A percentile compares a stretch with the other conserved stretches of the same genome.
Conservation (phyloP, 2,113 vertebrate genomes). For the Cottus gobio region DNA sequence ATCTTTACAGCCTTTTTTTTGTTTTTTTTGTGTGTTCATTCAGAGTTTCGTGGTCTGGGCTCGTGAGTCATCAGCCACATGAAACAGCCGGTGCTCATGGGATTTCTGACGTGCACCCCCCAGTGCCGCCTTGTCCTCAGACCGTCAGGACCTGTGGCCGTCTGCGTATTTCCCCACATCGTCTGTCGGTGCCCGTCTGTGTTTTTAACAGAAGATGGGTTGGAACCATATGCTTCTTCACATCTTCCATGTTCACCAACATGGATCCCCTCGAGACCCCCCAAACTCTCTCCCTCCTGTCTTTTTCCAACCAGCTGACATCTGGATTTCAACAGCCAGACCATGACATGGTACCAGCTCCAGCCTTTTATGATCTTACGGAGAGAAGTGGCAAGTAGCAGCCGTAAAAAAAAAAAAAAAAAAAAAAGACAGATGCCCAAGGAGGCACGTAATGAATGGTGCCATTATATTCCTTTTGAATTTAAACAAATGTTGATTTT, state of each 20-base stretch:
- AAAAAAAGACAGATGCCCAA: slow-evolving; percentile 33
- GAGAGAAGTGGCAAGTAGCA: slow-evolving; percentile 66
- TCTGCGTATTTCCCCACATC: slow-evolving; percentile 52
- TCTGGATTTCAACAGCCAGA: slow-evolving; percentile 69
- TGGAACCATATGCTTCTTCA: slow-evolving; percentile 29
- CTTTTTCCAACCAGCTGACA: slow-evolving; percentile 54
- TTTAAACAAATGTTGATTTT: slow-evolving; percentile 20
- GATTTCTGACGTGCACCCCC: slow-evolving; percentile 48
- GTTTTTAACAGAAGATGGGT: slow-evolving; percentile 45
- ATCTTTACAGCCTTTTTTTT: slow-evolving; percentile 23
- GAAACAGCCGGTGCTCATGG: slow-evolving; percentile 30
- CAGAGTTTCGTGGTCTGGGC: slow-evolving; percentile 37
- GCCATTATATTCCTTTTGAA: slow-evolving; percentile 26
- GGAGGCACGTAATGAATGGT: slow-evolving; percentile 29
- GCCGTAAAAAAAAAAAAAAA: slow-evolving; percentile 58
- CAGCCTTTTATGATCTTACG: slow-evolving; percentile 60
- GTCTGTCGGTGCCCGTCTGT: slow-evolving; percentile 41
- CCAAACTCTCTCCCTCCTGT: not conserved
- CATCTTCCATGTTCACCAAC: slow-evolving; percentile 20
- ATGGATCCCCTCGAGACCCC: slow-evolving; percentile 18
- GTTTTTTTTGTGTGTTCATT: slow-evolving; percentile 36
- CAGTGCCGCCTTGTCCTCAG: not conserved
- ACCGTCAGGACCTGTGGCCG: slow-evolving; percentile 48
- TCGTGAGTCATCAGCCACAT: slow-evolving; percentile 62
- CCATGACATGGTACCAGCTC: slow-evolving; percentile 47